Evolutionary conservation across 2,888 invertebrate genomes (phyloP).

Genomic region (Agrochola lychnidis): DNA sequence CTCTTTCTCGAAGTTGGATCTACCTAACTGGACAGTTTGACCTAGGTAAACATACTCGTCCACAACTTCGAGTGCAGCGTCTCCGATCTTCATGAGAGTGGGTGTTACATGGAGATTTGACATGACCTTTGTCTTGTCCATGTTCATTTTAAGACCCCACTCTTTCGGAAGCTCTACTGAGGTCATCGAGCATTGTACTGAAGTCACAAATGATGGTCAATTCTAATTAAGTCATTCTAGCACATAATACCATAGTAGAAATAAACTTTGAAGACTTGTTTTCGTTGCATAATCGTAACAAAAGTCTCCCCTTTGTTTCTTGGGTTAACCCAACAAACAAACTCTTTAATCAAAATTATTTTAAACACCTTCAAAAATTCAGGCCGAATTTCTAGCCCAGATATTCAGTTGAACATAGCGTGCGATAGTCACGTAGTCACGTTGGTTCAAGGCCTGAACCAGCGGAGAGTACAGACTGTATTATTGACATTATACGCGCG

Average conservation of each 20-base stretch:
- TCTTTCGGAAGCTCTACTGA: too few species aligned
- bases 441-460: constrained; percentile 59
- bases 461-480: constrained; percentile 16
- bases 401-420: constrained; percentile 44
- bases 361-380: constrained; percentile 35
- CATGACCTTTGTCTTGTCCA: too few species aligned
- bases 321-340: constrained; percentile 4
- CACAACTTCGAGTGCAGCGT: too few species aligned
- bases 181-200: too few species aligned
- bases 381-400: constrained; percentile 41
- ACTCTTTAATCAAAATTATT: constrained; percentile 27
- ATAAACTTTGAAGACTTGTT: background rate
- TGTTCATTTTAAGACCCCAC: too few species aligned
- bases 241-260: background rate
- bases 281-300: too few species aligned
- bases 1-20: too few species aligned
- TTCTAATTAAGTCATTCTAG: background rate
- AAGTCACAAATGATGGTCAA: too few species aligned
- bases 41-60: too few species aligned
- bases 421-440: constrained; percentile 36
- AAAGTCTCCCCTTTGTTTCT: background rate
- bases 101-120: too few species aligned
- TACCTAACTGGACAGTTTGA: too few species aligned
- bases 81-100: too few species aligned
- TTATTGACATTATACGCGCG: constrained; percentile 51